Base-by-base conservation (phyloP, 2,113 vertebrate species). In the Thinocorus orbignyianus region DNA sequence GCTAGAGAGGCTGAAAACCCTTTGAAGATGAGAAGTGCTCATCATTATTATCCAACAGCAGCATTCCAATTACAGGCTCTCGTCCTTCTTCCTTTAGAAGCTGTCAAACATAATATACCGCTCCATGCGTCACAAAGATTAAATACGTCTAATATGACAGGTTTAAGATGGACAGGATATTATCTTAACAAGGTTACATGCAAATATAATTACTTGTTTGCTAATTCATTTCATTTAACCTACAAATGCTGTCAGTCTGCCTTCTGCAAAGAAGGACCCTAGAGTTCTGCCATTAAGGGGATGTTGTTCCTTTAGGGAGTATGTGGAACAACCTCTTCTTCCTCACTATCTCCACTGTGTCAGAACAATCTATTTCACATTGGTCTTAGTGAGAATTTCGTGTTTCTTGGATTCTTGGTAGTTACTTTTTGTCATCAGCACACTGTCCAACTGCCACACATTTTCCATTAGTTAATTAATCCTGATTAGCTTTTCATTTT, bases 201-300 rank as follows among this genome's bases (percentile, higher is more conserved):
- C 88, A 95, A 95, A 94, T 95, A 87, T 58, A 97, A 97, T 97
- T 96, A 91, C 86, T 89, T 89, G 58, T 96, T 96, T 78, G 23
- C 88, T 95, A 96, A 96, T 96, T 96, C 77, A 46, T 94, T 91
- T 89, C 72, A 84, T 65, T 91, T 77, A 96, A 89, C 70, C 77
- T 80, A 72, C 52, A 90, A 92, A 85, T 7, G 23, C 69, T 95
- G 82, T 57, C 88, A 87, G 73, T 66, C 81, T 92, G 57, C 48
- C 79, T 87, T 66, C 81, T 72, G 73, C 57, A 79, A 89, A 81
- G 46, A 74, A 86, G 41, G 44, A 80, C 37, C 66, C 52, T 48
- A 70, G 57, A 79, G 73, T 65, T 87, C 57, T 76, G n/a, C 80
- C 73, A 72, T 61, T 68, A 64, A 65, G 19, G 25, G 39, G 41